Evolutionary conservation across 2,888 invertebrate species (phyloP), one percentile per base, ranked within the genome.

Genomic region (Proisotoma minuta): DNA sequence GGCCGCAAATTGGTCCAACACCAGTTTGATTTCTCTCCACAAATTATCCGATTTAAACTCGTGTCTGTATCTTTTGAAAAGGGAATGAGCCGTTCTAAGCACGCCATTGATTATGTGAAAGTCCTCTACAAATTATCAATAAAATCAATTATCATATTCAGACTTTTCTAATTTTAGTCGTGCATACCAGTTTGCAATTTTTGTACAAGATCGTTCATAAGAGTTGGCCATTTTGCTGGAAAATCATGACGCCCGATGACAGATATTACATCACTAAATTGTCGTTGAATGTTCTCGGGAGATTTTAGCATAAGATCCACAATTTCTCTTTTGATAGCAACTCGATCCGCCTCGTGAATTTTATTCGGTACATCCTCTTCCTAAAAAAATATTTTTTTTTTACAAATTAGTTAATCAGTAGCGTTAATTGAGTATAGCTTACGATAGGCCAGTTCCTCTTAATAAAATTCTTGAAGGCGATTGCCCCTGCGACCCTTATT

Each of bases 181-280:
- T n/a, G n/a, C n/a, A 48, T 18, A 57, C 52, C 10, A 48, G 34
- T 18, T 23, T 23, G 23, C 78, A 98, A 94, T 76, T 95, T 92
- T 52, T 87, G 86, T 12, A 97, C 91, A 90, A 99, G 91, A 77
- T 95, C 89, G 34, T 88, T 84, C 26, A 99, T 88, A 1, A 99
- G 83, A 68, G 87, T 87, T 0, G 92, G 94, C 99, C 99, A 99
- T 77, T 94, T 91, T 66, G 87, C 85, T 0, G 99, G 99, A 77
- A 99, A 99, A 80, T 99, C 99, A 74, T 89, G 86, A 76, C 89
- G 88, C n/a, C 97, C 97, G 63, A 98, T 96, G 26, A 94, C 91
- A 72, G 93, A 91, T 43, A 98, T 90, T 0, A 95, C 94, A 80
- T 96, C 96, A 74, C 94, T 95, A 51, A 95, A 82, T 79, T 98